Evolutionary conservation across 2,113 vertebrate species (phyloP), one percentile per base, ranked within the genome.

Genomic region (Cisticola juncidis): DNA sequence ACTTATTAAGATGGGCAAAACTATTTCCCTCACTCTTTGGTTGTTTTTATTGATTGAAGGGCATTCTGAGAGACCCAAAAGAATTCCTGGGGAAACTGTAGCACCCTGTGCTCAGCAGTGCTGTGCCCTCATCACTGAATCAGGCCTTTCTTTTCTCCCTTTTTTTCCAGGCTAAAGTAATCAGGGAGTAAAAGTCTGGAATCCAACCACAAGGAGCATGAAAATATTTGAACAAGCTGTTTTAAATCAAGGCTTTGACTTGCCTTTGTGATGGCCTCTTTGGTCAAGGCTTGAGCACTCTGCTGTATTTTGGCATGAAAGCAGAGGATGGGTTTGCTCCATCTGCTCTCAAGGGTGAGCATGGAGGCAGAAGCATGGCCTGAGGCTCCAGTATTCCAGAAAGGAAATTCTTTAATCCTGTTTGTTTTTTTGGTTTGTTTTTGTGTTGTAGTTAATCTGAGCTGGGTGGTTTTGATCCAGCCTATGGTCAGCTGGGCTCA

Each of bases 21-120:
- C 24, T 11, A 14, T 65, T 45, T 72, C 51, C 40, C 14, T 21
- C 2, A 3, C 29, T 42, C 38, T 56, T 66, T 64, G 31, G 8
- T 60, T 88, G 74, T 64, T 94, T 92, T 44, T 85, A 35, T 97
- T 98, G 95, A 92, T 82, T 57, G n/a, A n/a, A 44, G 70, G 66
- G 77, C 21, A 54, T 51, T 84, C 94, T 72, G 82, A 84, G 82
- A 84, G 82, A 91, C 36, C 45, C 7, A 0, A 40, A 96, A 88
- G 24, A 44, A 80, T 81, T 72, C 65, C 69, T 38, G 51, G 65
- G 29, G 54, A 94, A 81, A 93, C 76, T 92, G 87, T 19, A 66
- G 91, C n/a, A 66, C 76, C 86, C 95, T 90, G 85, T 87, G 48
- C 47, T 74, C 86, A 40, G 54, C 50, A 50, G 58, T 9, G 14